Evolutionary conservation across 2,113 vertebrate genomes (phyloP).

Genomic region (Crotalus horridus): DNA sequence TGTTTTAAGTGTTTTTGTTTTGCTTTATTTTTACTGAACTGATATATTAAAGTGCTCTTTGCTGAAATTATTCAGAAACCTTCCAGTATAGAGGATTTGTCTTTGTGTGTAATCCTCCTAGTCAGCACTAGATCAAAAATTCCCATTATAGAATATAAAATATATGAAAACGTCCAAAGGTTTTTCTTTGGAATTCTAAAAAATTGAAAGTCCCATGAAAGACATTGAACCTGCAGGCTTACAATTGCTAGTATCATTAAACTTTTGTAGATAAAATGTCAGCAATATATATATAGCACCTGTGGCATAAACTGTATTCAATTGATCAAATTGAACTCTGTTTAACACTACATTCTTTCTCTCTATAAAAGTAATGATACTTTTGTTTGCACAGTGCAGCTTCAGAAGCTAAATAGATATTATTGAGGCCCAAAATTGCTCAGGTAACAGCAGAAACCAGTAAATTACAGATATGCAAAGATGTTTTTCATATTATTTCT

Average conservation of each 20-base stretch:
- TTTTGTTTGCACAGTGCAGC: neutral
- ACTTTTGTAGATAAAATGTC: neutral
- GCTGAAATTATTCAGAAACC: no score
- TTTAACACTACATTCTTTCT: neutral
- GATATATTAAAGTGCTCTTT: no score
- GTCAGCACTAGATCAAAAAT: no score
- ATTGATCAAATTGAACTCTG: neutral
- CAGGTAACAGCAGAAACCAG: neutral
- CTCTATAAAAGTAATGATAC: neutral
- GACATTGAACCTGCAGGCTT: neutral
- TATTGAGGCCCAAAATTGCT: neutral
- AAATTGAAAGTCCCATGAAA: neutral
- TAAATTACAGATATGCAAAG: neutral
- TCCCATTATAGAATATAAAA: neutral
- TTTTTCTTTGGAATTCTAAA: neutral
- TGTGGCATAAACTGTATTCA: neutral
- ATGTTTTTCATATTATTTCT: neutral
- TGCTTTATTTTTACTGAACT: neutral
- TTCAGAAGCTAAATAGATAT: neutral
- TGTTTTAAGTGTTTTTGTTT: no score
- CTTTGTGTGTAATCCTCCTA: no score
- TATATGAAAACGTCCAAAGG: neutral
- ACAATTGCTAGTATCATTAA: neutral
- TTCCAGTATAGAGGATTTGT: no score
- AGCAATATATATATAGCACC: neutral